Evolutionary conservation across 2,113 vertebrate genomes (phyloP), one percentile per base, ranked within the genome.

Genomic region (Lutjanus erythropterus): DNA sequence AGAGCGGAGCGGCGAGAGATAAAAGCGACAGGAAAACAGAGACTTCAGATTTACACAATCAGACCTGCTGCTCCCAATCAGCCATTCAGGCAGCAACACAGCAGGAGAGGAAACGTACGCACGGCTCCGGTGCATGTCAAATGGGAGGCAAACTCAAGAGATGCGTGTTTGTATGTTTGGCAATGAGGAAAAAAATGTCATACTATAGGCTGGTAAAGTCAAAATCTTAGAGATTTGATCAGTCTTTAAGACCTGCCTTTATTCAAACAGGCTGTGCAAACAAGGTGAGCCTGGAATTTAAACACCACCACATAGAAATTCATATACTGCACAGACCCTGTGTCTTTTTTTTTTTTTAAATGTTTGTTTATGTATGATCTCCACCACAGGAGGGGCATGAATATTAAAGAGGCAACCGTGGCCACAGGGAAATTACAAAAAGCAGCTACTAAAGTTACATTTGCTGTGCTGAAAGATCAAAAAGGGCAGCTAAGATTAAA

Each of bases 41-140:
- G 68, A 75, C 49, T 85, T 79, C 50, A 70, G 31, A 73, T 86
- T 73, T 71, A 85, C 81, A 84, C 81, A 64, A 77, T 86, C 75
- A 78, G 70, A 65, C 84, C 86, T 78, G 90, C 90, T 90, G 90
- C 86, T 90, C 83, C 80, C 85, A 89, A 86, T 91, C 87, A 90
- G 82, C 82, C 84, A 73, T 74, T 85, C 78, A 72, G 69, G 72
- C 59, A 66, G 80, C 58, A 10, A 37, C 72, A 9, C 84, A 78
- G 83, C 72, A 75, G 82, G 78, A 42, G 44, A 23, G 61, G 68
- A 61, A 81, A 52, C 27, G 12, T 15, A 56, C 2, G 31, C 35
- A 15, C 19, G 18, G 58, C 71, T 74, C 39, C 33, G 7, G 59
- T 60, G 69, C 59, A 71, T 80, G 73, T 69, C 80, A 78, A 72